Percentiles rank a stretch among this genome's conserved stretches.
Evolutionary conservation across 2,113 vertebrate genomes (phyloP).

Genomic region (Alosa alosa): DNA sequence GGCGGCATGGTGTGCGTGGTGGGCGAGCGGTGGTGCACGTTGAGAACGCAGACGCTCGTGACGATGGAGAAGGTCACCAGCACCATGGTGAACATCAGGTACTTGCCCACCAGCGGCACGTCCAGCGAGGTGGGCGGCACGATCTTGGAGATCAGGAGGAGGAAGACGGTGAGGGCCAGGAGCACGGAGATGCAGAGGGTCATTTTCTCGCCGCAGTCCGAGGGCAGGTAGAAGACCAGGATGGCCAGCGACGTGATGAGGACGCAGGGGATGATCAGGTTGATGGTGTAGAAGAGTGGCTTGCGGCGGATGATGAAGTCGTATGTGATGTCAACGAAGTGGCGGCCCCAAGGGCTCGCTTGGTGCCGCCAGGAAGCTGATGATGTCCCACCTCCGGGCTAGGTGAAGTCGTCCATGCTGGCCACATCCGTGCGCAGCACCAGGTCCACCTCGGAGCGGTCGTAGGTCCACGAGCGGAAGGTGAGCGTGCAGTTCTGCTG

Average conservation of each 20-base stretch:
- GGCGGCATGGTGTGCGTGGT: slow-evolving; percentile 96
- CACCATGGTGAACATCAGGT: slow-evolving; percentile 98
- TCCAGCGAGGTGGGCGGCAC: slow-evolving; percentile 92
- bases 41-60: slow-evolving; percentile 93
- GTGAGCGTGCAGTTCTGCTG: slow-evolving; percentile 96
- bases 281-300: slow-evolving; percentile 95
- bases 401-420: slow-evolving; percentile 95
- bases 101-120: slow-evolving; percentile 92
- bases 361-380: slow-evolving; percentile 84
- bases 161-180: slow-evolving; percentile 91
- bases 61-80: slow-evolving; percentile 96
- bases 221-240: slow-evolving; percentile 93
- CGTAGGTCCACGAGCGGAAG: slow-evolving; percentile 96
- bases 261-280: slow-evolving; percentile 93
- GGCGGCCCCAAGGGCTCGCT: too few species aligned
- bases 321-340: slow-evolving; percentile 95
- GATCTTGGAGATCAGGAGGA: slow-evolving; percentile 95
- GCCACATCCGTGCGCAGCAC: slow-evolving; percentile 88
- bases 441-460: slow-evolving; percentile 90
- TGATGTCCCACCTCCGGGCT: slow-evolving; percentile 98
- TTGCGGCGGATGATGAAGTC: slow-evolving; percentile 95
- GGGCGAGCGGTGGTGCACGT: slow-evolving; percentile 92
- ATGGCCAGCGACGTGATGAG: slow-evolving; percentile 94
- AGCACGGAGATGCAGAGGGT: slow-evolving; percentile 93
- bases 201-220: slow-evolving; percentile 96